phyloP scores from a whole-genome alignment of 2,797 vertebrate genomes.

The Galago senegalensis region DNA sequence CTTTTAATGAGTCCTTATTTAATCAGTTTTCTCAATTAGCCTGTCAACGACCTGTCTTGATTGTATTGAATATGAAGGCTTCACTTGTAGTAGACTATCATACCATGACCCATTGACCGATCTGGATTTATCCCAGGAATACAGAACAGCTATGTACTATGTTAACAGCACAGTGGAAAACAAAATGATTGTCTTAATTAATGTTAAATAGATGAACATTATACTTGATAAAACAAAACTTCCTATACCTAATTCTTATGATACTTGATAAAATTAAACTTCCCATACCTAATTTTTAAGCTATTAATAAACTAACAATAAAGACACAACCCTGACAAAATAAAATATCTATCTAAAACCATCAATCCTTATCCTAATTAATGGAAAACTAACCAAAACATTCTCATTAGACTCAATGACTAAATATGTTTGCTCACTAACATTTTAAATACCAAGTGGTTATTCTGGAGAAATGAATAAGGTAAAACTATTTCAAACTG shows the following conservation, averaged over 20 bases:
- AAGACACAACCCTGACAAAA: conserved; percentile 52
- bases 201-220: not conserved
- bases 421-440: not conserved
- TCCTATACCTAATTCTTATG: not conserved
- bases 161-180: conserved; percentile 3
- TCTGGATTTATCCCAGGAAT: not conserved
- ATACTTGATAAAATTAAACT: conserved; percentile 43
- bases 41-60: not conserved
- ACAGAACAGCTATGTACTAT: not conserved
- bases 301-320: conserved; percentile 29
- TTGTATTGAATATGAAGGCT: not conserved
- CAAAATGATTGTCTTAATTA: conserved; percentile 51
- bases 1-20: not conserved
- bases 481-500: not conserved
- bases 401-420: conserved; percentile 34
- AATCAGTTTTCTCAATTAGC: not conserved
- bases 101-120: not conserved
- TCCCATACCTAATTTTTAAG: conserved; percentile 24
- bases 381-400: not conserved
- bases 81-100: not conserved
- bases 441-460: conserved; percentile 16
- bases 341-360: conserved; percentile 45
- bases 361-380: conserved; percentile 30
- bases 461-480: conserved; percentile 42
- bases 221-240: conserved; percentile 39